Conservation (phyloP, 2,113 vertebrate species). For the Holacanthus passer region DNA sequence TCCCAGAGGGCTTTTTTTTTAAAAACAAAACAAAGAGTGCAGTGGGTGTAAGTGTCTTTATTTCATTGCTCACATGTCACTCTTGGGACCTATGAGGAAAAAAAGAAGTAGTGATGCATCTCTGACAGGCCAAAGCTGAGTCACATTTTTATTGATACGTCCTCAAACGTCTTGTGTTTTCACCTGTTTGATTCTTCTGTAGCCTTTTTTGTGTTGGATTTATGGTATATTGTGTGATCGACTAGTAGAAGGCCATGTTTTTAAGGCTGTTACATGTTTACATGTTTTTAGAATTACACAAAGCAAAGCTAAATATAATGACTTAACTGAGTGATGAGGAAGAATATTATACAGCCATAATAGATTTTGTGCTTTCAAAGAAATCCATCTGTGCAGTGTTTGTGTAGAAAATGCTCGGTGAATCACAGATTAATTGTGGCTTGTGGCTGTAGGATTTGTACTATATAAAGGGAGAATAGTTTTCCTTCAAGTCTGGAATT, state of each 20-base stretch:
- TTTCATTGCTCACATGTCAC: constrained; percentile 21
- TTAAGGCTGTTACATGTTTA: too few species aligned
- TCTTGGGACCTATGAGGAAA: constrained; percentile 24
- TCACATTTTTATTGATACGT: background rate
- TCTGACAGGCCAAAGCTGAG: background rate
- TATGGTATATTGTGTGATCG: background rate
- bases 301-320: background rate
- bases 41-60: constrained; percentile 49
- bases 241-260: background rate
- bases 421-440: background rate
- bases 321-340: background rate
- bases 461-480: background rate
- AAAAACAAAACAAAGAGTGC: constrained; percentile 5
- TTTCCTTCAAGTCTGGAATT: background rate
- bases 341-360: background rate
- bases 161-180: background rate
- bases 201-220: background rate
- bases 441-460: background rate
- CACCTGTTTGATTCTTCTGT: background rate
- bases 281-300: background rate
- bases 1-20: background rate
- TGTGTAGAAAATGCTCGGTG: background rate
- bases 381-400: background rate
- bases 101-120: background rate
- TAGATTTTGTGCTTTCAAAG: background rate